These are phyloP conservation scores for Archips crataeganus DNA, from an alignment of 2,888 invertebrate species.

Conservation along the genomic window DNA sequence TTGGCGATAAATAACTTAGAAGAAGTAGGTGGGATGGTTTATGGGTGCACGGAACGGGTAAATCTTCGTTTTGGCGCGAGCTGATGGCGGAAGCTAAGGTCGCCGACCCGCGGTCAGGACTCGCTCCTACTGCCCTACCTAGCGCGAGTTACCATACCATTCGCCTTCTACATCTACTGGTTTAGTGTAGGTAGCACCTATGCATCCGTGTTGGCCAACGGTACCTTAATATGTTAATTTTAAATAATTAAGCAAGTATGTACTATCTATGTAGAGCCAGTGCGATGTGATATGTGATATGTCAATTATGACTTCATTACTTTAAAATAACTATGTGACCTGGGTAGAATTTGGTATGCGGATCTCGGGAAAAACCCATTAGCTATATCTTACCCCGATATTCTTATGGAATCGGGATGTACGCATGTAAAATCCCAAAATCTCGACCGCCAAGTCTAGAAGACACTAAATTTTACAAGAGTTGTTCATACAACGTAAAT, in stretches of 20 bases:
- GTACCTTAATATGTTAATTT: slow-evolving; percentile 41
- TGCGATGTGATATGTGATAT: background rate
- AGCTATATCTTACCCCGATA: too few relatives aligned
- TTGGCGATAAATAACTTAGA: slow-evolving; percentile 44
- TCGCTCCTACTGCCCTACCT: slow-evolving; percentile 50
- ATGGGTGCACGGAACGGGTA: slow-evolving; percentile 34
- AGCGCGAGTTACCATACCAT: slow-evolving; percentile 43
- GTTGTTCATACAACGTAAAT: too few relatives aligned
- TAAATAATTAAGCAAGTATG: slow-evolving; percentile 41
- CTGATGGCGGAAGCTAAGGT: slow-evolving; percentile 51
- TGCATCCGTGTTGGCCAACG: slow-evolving; percentile 50
- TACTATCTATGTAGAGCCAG: background rate
- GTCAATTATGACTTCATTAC: background rate
- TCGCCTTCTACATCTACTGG: slow-evolving; percentile 46
- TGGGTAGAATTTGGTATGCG: too few relatives aligned
- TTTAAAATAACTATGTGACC: too few relatives aligned
- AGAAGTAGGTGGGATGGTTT: slow-evolving; percentile 41
- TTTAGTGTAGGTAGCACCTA: slow-evolving; percentile 48
- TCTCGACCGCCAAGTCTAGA: too few relatives aligned
- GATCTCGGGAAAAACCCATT: too few relatives aligned
- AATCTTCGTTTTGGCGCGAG: slow-evolving; percentile 27
- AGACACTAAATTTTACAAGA: too few relatives aligned
- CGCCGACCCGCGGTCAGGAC: slow-evolving; percentile 52
- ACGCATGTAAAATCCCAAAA: too few relatives aligned
- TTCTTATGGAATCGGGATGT: too few relatives aligned